These are phyloP conservation scores for Diorhabda carinulata DNA, from an alignment of 1,140 invertebrate genomes.

Conservation along the genomic window DNA sequence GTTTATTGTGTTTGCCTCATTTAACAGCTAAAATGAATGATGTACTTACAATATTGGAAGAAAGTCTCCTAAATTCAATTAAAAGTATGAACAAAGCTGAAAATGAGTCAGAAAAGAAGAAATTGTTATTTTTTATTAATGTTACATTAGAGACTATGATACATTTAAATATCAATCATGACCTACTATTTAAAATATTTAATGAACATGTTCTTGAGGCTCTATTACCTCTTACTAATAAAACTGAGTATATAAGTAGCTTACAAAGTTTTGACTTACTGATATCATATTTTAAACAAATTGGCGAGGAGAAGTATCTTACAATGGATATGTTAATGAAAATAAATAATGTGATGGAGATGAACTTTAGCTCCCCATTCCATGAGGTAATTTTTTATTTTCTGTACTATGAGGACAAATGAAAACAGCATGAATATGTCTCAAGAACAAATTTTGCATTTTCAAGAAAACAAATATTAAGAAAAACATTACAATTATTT, in stretches of 20 bases:
- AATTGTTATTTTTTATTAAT: constrained; percentile 52
- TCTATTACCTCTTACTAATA: constrained; percentile 27
- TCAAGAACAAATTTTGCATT: no score
- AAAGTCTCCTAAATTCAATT: constrained; percentile 20
- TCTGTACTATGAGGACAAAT: no score
- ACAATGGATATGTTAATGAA: constrained; percentile 48
- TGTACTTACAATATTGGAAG: neutral
- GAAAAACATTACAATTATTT: no score
- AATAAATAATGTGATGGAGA: constrained; percentile 52
- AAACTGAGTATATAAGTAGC: constrained; percentile 20
- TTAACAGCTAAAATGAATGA: constrained; percentile 42
- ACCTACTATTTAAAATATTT: neutral
- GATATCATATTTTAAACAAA: neutral
- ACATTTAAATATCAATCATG: constrained; percentile 48
- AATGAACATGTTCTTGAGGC: constrained; percentile 10
- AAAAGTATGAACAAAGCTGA: no score
- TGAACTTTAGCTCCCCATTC: constrained; percentile 61
- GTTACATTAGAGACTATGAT: constrained; percentile 55
- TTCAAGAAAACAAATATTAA: no score
- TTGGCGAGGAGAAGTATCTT: neutral
- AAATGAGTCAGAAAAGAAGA: constrained; percentile 32
- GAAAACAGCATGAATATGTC: no score
- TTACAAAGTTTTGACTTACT: constrained; percentile 35
- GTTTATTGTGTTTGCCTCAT: constrained; percentile 60
- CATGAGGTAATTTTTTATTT: constrained; percentile 52